Evolutionary conservation across 2,797 vertebrate genomes (phyloP).

Genomic region (Amazona ochrocephala): DNA sequence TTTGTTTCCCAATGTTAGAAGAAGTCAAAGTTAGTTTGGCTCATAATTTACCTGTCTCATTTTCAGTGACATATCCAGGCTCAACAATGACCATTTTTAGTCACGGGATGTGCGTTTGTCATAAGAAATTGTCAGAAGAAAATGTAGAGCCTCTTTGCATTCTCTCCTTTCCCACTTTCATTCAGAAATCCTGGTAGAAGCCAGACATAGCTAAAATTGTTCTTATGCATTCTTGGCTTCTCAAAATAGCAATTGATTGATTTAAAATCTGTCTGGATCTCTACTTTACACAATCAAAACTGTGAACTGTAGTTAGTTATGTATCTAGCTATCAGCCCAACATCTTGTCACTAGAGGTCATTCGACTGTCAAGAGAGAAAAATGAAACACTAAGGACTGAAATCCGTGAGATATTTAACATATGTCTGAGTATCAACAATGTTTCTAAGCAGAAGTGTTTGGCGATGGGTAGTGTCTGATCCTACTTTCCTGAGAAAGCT

Average conservation of each 20-base stretch:
- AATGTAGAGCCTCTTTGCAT: background rate
- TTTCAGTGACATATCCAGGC: background rate
- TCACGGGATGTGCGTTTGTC: fast-evolving
- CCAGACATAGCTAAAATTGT: background rate
- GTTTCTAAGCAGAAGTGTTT: background rate
- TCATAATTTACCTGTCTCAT: background rate
- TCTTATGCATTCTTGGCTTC: background rate
- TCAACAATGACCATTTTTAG: background rate
- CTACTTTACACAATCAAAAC: background rate
- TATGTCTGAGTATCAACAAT: background rate
- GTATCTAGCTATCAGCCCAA: background rate
- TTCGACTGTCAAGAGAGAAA: background rate
- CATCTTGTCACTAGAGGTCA: background rate
- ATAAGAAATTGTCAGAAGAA: background rate
- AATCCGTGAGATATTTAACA: background rate
- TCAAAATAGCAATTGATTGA: background rate
- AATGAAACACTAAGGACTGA: background rate
- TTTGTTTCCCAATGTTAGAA: background rate
- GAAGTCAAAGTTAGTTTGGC: background rate
- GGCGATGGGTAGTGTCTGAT: background rate
- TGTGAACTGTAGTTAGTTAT: background rate
- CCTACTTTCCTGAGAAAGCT: background rate
- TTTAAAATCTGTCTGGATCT: background rate
- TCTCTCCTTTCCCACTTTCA: background rate
- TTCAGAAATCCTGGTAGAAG: background rate